Evolutionary conservation across 2,113 vertebrate genomes (phyloP).

Genomic region (Neoarius graeffei): DNA sequence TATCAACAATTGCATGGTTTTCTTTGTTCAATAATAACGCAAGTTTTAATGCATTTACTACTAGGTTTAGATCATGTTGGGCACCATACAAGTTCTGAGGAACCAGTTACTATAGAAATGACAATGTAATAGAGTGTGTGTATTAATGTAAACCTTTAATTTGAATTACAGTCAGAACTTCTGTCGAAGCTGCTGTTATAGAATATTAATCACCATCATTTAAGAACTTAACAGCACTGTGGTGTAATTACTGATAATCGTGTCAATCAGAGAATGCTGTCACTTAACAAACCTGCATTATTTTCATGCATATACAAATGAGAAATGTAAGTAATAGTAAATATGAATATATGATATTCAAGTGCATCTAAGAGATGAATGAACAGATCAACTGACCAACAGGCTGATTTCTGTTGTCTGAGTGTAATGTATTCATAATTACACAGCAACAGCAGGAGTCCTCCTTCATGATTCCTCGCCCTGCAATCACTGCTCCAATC

Average conservation of each 20-base stretch:
- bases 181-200: background rate
- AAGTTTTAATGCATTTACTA: background rate
- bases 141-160: background rate
- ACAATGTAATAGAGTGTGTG: background rate
- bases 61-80: background rate
- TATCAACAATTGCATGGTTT: background rate
- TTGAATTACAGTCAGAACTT: background rate
- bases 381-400: background rate
- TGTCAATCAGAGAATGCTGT: conserved; percentile 60
- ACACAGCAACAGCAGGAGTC: conserved; percentile 20
- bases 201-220: background rate
- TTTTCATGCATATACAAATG: background rate
- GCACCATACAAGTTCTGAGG: background rate
- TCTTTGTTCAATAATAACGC: background rate
- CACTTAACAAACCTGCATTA: conserved; percentile 67
- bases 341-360: background rate
- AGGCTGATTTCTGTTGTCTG: conserved; percentile 28
- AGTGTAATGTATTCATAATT: conserved; percentile 37
- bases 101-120: background rate
- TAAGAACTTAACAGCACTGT: background rate
- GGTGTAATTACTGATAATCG: conserved; percentile 70
- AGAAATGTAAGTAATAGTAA: background rate
- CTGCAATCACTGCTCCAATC: conserved; percentile 52
- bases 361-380: background rate
- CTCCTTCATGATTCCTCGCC: conserved; percentile 11